These are phyloP conservation scores for Ormia ochracea DNA, from an alignment of 2,888 invertebrate species.

Conservation along the genomic window DNA sequence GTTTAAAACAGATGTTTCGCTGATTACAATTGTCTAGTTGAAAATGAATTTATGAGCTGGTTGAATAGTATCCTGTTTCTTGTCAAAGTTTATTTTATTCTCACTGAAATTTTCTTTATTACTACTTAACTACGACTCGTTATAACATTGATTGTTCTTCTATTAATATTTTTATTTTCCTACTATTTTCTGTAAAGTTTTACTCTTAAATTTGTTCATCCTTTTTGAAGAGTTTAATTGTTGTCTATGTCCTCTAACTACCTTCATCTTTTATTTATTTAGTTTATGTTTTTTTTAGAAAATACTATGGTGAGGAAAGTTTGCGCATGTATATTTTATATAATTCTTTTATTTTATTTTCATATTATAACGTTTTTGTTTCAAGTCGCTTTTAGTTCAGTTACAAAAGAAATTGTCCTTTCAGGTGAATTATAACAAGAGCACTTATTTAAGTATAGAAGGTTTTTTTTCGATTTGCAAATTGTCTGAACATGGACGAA, in stretches of 20 bases:
- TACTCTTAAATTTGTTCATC: background rate
- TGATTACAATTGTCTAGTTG: background rate
- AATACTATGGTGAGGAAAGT: constrained; percentile 38
- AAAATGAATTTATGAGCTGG: background rate
- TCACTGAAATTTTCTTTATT: constrained; percentile 27
- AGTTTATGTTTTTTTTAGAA: constrained; percentile 28
- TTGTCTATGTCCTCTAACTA: constrained; percentile 24
- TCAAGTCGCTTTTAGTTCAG: constrained; percentile 43
- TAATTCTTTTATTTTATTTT: constrained; percentile 28
- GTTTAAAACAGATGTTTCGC: background rate
- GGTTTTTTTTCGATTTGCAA: background rate
- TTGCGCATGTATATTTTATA: background rate
- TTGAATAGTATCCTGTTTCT: background rate
- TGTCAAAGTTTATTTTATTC: background rate
- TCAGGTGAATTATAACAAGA: constrained; percentile 62
- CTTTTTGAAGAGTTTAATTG: constrained; percentile 43
- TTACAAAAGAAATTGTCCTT: constrained; percentile 63
- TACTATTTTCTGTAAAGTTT: background rate
- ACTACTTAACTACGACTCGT: constrained; percentile 21
- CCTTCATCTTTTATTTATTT: background rate
- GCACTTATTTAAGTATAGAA: constrained; percentile 59
- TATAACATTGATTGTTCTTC: constrained; percentile 21
- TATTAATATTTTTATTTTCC: constrained; percentile 5
- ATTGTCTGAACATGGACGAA: background rate
- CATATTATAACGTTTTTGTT: constrained; percentile 13